Evolutionary conservation across 2,888 invertebrate species (phyloP), one percentile per base, ranked within the genome.

Genomic region (Mimachlamys varia): DNA sequence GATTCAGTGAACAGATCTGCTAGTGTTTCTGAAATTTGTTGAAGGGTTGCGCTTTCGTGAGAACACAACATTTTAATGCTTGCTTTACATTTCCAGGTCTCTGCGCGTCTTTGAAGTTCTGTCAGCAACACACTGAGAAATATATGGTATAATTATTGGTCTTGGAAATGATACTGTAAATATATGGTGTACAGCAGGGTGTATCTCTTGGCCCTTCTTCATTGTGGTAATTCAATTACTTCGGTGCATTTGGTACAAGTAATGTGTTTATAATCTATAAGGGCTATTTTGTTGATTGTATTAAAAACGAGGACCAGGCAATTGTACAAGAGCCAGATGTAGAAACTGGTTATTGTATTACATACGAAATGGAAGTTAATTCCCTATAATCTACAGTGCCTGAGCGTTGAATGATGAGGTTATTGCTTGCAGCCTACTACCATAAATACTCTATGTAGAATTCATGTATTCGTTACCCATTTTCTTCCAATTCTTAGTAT

Each of bases 211-310:
- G 76, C 76, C 33, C 27, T 12, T 33, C 76, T 76, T 76, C 27
- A 76, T 76, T 76, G 27, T 76, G 76, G 76, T 76, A 76, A 76
- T 76, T 76, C 76, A 76, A 76, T 76, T 76, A 76, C 10, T 76
- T 12, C 12, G 76, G 76, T 76, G 76, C 33, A 33, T 76, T 76
- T 76, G 33, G 76, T 76, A 76, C 76, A 76, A 15, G 33, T 76
- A 76, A 76, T 76, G 76, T 76, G 13, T 27, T 76, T 76, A 76
- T 76, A 33, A 76, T 76, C 33, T 76, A 33, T 22, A 76, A 22
- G 0, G 76, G 76, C 76, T 76, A 76, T 76, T 76, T 76, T 76
- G 33, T 33, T 76, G 76, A 76, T 76, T 76, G 76, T 76, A 76
- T 76, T 76, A 33, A 76, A 15, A 33, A 76, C 27, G 76, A 76